Evolutionary conservation across 2,113 vertebrate species (phyloP).

Genomic region (Crotophaga sulcirostris): DNA sequence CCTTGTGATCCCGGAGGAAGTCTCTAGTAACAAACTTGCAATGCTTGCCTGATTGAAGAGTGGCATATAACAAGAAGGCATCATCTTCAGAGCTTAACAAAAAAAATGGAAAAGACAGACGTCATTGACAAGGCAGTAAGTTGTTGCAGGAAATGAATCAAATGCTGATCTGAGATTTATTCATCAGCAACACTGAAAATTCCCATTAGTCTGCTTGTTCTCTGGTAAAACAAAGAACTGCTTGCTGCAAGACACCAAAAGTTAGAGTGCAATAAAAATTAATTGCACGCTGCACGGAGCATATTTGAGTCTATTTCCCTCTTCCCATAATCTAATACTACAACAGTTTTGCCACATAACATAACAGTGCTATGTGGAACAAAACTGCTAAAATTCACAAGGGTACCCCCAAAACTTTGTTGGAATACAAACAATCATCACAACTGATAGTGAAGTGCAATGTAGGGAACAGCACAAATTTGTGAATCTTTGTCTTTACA

Average conservation of each 20-base stretch:
- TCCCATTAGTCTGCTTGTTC: background rate
- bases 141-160: slow-evolving; percentile 16
- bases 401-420: background rate
- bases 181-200: slow-evolving; percentile 1
- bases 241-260: background rate
- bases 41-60: slow-evolving; percentile 89
- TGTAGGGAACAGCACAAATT: background rate
- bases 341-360: background rate
- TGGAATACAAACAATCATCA: background rate
- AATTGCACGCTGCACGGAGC: background rate
- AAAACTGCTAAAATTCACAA: background rate
- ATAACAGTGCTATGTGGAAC: background rate
- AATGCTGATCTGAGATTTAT: background rate
- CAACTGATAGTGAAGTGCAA: background rate
- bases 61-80: slow-evolving; percentile 91
- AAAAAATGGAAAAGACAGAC: background rate
- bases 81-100: slow-evolving; percentile 90
- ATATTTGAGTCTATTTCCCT: background rate
- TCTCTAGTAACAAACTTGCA: slow-evolving; percentile 91
- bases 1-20: slow-evolving; percentile 96
- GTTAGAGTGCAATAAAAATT: background rate
- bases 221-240: background rate
- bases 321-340: background rate
- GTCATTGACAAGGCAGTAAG: background rate
- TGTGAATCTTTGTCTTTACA: background rate